Evolutionary conservation across 2,113 vertebrate species (phyloP), one percentile per base, ranked within the genome.

Genomic region (Ondatra zibethicus): DNA sequence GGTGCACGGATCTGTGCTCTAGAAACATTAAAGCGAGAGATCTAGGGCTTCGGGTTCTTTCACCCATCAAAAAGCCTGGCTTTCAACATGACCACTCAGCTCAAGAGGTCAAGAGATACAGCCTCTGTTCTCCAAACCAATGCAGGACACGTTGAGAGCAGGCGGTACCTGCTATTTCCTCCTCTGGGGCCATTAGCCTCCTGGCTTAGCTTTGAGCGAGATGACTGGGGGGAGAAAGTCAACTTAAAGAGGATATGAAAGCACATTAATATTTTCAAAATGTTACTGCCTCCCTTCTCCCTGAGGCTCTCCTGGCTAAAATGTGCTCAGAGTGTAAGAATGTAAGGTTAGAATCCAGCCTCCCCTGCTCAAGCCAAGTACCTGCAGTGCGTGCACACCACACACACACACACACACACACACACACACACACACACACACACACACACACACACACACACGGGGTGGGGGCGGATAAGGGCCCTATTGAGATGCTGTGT

Each of bases 231-330:
- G 73, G 19, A 1, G 29, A 21, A 7, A 50, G 23, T 19, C 31
- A 89, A 78, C 45, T 87, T 78, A 72, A 93, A 2, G 8, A 31
- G 61, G 23, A 75, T 84, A 85, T 61, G 63, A 93, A 91, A 86
- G n/a, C 45, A 95, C 19, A 76, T 19, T 61, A 91, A 42, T 88
- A 42, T 90, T 96, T 97, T 93, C 27, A 66, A 93, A 92, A 89
- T 88, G 31, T 47, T 66, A 29, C 33, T 39, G 25, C 33, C 77
- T 61, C 31, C 10, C 76, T 88, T 76, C 47, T 73, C 33, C 27
- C 61, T 25, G 52, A 92, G 47, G 21, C 13, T 27, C 27, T 13
- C 11, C 21, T 42, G 58, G 23, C 31, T 65, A 75, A 68, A 33
- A 78, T 82, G 19, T n/a, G 65, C 58, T 63, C 7, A 91, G 94